Evolutionary conservation across 92 coral and sea anemone genomes (phyloP).

Genomic region (Palythoa grandis): DNA sequence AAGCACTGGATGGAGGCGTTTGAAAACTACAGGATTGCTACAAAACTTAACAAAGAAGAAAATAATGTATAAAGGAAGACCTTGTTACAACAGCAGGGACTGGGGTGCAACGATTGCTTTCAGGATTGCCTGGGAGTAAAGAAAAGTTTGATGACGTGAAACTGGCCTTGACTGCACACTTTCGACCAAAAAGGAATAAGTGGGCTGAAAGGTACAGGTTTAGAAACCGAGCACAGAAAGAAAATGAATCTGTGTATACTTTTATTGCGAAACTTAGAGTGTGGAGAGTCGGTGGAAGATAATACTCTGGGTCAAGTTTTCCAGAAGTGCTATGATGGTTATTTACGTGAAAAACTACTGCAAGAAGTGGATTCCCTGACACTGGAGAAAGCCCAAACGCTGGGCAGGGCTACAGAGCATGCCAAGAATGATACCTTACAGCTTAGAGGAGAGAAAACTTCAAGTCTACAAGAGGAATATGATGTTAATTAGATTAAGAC

Average conservation of each 20-base stretch:
- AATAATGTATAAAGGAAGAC: constrained; percentile 39
- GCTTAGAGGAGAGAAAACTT: constrained; percentile 42
- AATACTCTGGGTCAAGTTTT: constrained; percentile 42
- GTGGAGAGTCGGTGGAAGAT: constrained; percentile 32
- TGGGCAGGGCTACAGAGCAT: constrained; percentile 42
- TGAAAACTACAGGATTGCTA: constrained; percentile 44
- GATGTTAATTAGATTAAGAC: constrained; percentile 18
- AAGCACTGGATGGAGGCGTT: constrained; percentile 42
- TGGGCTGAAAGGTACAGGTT: constrained; percentile 46
- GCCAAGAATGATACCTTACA: no score
- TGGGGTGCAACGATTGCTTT: constrained; percentile 30
- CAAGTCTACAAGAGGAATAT: constrained; percentile 19
- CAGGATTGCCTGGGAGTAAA: constrained; percentile 44
- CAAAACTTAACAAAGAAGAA: constrained; percentile 43
- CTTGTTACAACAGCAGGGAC: constrained; percentile 39
- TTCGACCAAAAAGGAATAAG: constrained; percentile 22
- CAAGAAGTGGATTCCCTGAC: constrained; percentile 22
- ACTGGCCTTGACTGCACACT: constrained; percentile 9
- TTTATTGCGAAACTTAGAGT: constrained; percentile 37
- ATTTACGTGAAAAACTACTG: constrained; percentile 34
- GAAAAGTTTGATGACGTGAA: constrained; percentile 35
- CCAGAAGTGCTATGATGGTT: constrained; percentile 41
- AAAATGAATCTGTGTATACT: constrained; percentile 37
- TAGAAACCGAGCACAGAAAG: constrained; percentile 31
- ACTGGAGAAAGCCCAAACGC: constrained; percentile 42